Evolutionary conservation across 2,797 vertebrate species (phyloP).

Genomic region (Denticeps clupeoides): DNA sequence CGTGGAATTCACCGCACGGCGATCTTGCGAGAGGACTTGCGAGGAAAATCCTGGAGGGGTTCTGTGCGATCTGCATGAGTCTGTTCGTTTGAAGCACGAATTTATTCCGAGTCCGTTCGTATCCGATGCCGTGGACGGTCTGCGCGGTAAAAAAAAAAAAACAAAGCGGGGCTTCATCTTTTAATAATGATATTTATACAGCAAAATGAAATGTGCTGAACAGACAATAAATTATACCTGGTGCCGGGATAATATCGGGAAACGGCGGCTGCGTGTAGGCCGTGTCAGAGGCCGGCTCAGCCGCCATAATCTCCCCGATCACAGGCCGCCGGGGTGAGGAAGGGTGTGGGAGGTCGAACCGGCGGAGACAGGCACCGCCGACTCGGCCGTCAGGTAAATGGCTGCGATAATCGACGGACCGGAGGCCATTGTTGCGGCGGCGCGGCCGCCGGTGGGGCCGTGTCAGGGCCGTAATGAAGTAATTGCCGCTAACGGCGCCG

Average conservation of each 20-base stretch:
- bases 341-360: no score
- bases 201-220: constrained; percentile 66
- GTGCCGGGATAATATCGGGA: constrained; percentile 44
- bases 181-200: constrained; percentile 60
- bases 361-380: no score
- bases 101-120: constrained; percentile 13
- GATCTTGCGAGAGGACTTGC: no score
- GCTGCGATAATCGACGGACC: constrained; percentile 66
- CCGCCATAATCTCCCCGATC: no score
- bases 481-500: constrained; percentile 45
- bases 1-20: no score
- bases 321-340: no score
- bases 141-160: constrained; percentile 29
- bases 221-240: constrained; percentile 65
- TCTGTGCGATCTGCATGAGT: no score
- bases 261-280: constrained; percentile 32
- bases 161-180: constrained; percentile 38
- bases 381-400: constrained; percentile 50
- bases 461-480: constrained; percentile 51
- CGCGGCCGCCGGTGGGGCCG: constrained; percentile 30
- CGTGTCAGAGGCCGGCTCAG: constrained; percentile 35
- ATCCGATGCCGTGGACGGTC: constrained; percentile 36
- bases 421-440: constrained; percentile 18
- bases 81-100: no score
- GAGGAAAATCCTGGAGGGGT: no score